Conservation (phyloP, 2,888 invertebrate species). For the Agriotes lineatus region DNA sequence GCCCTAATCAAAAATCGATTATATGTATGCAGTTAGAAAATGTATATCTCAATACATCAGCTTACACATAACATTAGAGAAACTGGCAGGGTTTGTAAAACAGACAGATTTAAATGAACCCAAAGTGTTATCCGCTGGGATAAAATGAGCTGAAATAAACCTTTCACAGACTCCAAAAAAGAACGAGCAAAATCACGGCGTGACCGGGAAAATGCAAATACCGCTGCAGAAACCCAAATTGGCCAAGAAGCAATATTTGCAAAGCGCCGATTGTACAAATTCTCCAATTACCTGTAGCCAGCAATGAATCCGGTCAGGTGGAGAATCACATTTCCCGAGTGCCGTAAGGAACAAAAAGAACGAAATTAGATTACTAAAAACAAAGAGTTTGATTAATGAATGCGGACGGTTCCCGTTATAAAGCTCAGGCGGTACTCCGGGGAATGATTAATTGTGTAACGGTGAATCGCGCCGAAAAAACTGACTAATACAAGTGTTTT, state of each 20-base stretch:
- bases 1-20: no score
- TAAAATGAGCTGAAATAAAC: no score
- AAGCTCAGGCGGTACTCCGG: conserved; percentile 56
- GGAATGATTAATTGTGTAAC: conserved; percentile 59
- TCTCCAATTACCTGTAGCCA: conserved; percentile 18
- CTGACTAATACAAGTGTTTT: conserved; percentile 35
- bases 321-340: conserved; percentile 56
- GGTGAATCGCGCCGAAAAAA: conserved; percentile 43
- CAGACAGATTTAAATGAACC: no score
- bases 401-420: conserved; percentile 50
- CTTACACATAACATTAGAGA: no score
- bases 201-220: neutral
- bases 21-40: no score
- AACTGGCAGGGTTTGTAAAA: no score
- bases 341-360: conserved; percentile 59
- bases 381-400: conserved; percentile 65
- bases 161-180: no score
- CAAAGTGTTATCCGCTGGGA: no score
- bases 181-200: no score
- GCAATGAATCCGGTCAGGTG: conserved; percentile 53
- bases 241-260: neutral
- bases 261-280: neutral
- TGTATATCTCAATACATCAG: no score
- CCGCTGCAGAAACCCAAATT: neutral
- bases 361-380: conserved; percentile 65